A percentile compares a stretch with the other conserved stretches of the same genome.
Conservation (phyloP, 2,113 vertebrate genomes). For the Pachyramphus minor region DNA sequence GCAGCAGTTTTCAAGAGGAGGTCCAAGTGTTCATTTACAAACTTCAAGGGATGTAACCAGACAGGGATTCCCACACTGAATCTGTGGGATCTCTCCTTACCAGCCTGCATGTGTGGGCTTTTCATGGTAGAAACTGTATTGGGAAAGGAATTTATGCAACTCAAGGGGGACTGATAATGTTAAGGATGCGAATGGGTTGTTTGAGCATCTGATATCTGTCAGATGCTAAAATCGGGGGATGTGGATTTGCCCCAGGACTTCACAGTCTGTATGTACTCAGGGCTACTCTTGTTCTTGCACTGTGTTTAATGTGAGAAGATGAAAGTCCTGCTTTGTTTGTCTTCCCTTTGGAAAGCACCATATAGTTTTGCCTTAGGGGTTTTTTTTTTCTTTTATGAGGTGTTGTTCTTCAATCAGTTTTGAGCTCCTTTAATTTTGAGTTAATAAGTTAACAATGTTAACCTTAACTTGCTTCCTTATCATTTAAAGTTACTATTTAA, state of each 20-base stretch:
- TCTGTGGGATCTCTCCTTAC: neutral
- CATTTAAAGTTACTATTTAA: neutral
- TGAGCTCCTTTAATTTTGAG: neutral
- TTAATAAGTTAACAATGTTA: neutral
- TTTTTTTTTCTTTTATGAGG: fast-evolving
- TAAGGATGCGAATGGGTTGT: neutral
- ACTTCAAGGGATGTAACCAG: neutral
- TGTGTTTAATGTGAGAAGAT: neutral
- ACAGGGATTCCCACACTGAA: neutral
- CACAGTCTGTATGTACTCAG: neutral
- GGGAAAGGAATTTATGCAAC: neutral
- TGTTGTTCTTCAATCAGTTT: neutral
- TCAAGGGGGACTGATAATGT: neutral
- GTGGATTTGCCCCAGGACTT: neutral
- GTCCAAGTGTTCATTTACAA: neutral
- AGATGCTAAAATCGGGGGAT: neutral
- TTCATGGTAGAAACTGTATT: neutral
- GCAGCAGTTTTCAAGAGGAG: neutral
- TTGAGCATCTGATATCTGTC: neutral
- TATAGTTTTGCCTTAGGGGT: neutral
- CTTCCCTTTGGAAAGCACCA: neutral
- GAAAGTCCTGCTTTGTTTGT: neutral
- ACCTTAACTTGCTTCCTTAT: neutral
- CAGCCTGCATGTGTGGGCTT: neutral
- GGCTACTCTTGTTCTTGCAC: neutral